Evolutionary conservation across 2,113 vertebrate genomes (phyloP).

Genomic region (Onychostruthus taczanowskii): DNA sequence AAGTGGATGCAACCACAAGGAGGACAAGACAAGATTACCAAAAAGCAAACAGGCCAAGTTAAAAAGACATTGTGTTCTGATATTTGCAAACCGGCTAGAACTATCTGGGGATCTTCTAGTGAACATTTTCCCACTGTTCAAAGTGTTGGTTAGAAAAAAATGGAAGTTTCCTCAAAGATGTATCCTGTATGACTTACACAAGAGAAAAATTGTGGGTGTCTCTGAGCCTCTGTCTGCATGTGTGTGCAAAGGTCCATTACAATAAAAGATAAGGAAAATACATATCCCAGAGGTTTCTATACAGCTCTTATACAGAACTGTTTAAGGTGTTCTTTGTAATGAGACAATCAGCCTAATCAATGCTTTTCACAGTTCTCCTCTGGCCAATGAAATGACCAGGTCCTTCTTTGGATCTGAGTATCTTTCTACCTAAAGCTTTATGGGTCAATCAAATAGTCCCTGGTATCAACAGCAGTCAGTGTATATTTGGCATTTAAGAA

Average conservation of each 20-base stretch:
- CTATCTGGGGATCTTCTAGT: not conserved
- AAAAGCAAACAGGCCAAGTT: not conserved
- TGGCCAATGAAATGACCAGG: not conserved
- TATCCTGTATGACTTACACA: not conserved
- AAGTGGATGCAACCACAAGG: not conserved
- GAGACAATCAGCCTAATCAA: not conserved
- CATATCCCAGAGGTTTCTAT: not conserved
- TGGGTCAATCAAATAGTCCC: not conserved
- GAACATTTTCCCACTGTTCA: not conserved
- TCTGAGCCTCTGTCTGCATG: not conserved
- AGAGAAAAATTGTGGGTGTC: not conserved
- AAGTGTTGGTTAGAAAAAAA: not conserved
- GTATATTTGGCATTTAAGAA: not conserved
- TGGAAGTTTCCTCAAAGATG: not conserved
- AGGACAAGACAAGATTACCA: not conserved
- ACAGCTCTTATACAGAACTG: not conserved
- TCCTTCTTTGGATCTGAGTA: not conserved
- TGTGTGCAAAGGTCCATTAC: not conserved
- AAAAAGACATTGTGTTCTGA: not conserved
- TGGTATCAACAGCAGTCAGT: not conserved
- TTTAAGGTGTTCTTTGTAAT: not conserved
- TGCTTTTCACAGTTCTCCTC: not conserved
- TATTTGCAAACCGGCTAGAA: not conserved
- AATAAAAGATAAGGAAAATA: not conserved
- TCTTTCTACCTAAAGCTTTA: not conserved